Conservation (phyloP, 1,140 invertebrate species). For the Sitodiplosis mosellana region DNA sequence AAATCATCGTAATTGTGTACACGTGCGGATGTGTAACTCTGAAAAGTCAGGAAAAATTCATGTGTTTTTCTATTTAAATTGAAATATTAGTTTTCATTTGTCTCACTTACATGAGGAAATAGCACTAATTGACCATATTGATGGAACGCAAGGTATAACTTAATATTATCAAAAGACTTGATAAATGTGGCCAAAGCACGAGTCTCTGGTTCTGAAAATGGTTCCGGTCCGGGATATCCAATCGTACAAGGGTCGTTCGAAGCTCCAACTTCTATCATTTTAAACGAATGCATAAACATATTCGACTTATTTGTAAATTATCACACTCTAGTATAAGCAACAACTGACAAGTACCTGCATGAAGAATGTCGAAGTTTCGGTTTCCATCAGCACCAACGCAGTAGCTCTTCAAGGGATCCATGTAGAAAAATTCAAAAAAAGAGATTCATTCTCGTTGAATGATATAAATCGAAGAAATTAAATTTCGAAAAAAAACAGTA, state of each 20-base stretch:
- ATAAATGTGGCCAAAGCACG: constrained; percentile 25
- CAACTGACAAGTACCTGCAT: constrained; percentile 27
- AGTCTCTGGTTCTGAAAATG: constrained; percentile 59
- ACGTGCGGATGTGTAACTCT: constrained; percentile 34
- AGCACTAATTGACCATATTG: constrained; percentile 55
- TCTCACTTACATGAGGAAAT: constrained; percentile 53
- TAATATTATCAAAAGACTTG: constrained; percentile 2
- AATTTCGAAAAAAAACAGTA: too few species aligned
- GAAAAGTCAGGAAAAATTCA: too few species aligned
- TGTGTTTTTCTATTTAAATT: too few species aligned
- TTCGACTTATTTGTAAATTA: neutral
- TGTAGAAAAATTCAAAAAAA: too few species aligned
- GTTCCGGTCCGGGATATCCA: constrained; percentile 41
- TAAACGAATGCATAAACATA: neutral
- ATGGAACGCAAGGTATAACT: constrained; percentile 42
- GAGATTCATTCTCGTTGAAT: too few species aligned
- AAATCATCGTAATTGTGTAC: constrained; percentile 41
- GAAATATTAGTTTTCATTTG: too few species aligned
- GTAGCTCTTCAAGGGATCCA: too few species aligned
- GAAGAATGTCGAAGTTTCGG: constrained; percentile 53
- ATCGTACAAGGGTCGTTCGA: constrained; percentile 45
- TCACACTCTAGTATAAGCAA: constrained; percentile 9
- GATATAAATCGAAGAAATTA: too few species aligned
- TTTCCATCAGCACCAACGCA: constrained; percentile 55
- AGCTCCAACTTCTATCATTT: constrained; percentile 33